These are phyloP conservation scores for Noctuana brunneofusca DNA, from an alignment of 2,888 invertebrate genomes.

Conservation along the genomic window DNA sequence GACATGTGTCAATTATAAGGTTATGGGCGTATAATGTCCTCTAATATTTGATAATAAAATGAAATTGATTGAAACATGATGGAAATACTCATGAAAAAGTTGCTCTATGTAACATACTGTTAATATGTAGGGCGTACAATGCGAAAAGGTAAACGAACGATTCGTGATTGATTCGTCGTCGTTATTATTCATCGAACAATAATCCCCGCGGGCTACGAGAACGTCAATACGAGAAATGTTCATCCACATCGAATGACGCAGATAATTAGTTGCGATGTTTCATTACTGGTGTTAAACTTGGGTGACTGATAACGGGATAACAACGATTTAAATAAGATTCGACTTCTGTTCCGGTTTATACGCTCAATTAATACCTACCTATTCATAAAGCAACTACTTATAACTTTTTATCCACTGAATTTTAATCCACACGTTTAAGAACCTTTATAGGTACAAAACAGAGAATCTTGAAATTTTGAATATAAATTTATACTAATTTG, in stretches of 20 bases:
- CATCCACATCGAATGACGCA: conserved; percentile 23
- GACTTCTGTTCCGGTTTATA: not conserved
- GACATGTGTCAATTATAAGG: not conserved
- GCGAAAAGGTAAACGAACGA: conserved; percentile 21
- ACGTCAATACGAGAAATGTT: conserved; percentile 29
- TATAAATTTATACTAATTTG: too few species aligned
- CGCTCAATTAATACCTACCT: too few species aligned
- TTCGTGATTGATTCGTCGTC: conserved; percentile 30
- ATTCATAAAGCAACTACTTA: too few species aligned
- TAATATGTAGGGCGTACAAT: conserved; percentile 21
- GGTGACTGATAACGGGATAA: not conserved
- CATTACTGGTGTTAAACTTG: conserved; percentile 18
- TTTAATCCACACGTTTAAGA: not conserved
- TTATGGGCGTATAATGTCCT: not conserved
- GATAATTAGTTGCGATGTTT: conserved; percentile 32
- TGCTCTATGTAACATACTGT: not conserved
- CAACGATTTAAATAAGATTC: not conserved
- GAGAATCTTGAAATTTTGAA: not conserved
- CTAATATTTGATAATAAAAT: not conserved
- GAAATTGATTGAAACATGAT: not conserved
- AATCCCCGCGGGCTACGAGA: conserved; percentile 29
- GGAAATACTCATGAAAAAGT: too few species aligned
- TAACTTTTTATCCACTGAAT: not conserved
- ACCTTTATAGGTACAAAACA: not conserved
- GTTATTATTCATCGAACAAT: conserved; percentile 34